Base-by-base conservation (phyloP, 2,888 invertebrate species). In the Drosophila lutescens region DNA sequence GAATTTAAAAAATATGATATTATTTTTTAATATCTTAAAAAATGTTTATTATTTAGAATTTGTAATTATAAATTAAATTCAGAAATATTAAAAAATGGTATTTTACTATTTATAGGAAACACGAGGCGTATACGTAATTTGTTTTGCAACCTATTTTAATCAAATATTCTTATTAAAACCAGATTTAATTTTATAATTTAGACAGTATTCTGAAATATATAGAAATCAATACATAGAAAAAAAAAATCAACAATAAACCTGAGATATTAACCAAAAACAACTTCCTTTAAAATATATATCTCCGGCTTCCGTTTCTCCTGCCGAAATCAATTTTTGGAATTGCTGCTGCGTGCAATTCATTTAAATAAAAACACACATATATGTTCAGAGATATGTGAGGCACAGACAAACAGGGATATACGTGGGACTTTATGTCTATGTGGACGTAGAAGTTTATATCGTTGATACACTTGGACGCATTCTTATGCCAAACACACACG, bases 381-480 rank as follows among this genome's bases (percentile, higher is more conserved):
- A 47, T 30, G 13, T 23, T 10, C 12, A 32, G 20, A 40, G 23
- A 26, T 23, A 23, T 63, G 26, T 40, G 30, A 30, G 6, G 10
- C 10, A 32, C 13, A 32, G 32, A 54, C 15, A 32, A 40, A 59
- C 47, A 53, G n/a, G 53, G 5, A 41, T 53, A 43, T 43, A 32
- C 23, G 15, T 34, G 2, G 32, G 54, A 17, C 36, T 10, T 26
- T 63, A n/a, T 44, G n/a, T 60, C 55, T 69, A 47, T 67, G 58
- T 67, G 58, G 68, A 53, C 66, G 69, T 75, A 62, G 58, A 50
- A 76, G 74, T 70, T 75, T 68, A 81, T 80, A 85, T 77, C 82
- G 71, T 77, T 72, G 70, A 76, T 70, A 73, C 78, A 82, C 77
- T 82, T 79, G 72, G 65, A 65, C 75, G 79, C 81, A 72, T 81